Evolutionary conservation across 2,888 invertebrate species (phyloP).

Genomic region (Desoria tigrina): DNA sequence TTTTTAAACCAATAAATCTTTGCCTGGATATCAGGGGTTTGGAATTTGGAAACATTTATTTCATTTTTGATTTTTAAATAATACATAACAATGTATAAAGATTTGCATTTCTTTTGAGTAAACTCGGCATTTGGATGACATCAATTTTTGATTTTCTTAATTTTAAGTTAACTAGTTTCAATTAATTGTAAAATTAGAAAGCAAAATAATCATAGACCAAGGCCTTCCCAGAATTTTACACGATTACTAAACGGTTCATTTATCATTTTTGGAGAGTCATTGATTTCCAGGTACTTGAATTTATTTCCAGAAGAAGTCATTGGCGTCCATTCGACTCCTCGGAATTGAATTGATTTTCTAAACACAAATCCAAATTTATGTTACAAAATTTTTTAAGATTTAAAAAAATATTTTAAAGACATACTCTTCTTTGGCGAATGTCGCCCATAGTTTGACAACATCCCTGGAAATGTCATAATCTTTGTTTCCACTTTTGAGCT

Average conservation of each 20-base stretch:
- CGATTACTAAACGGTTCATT: conserved; percentile 40
- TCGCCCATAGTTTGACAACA: conserved; percentile 33
- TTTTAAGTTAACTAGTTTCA: too few relatives aligned
- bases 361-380: not conserved
- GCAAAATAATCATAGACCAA: conserved; percentile 22
- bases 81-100: too few relatives aligned
- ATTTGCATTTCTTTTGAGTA: too few relatives aligned
- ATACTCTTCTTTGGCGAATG: conserved; percentile 38
- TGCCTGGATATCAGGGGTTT: too few relatives aligned
- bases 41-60: too few relatives aligned
- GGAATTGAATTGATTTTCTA: conserved; percentile 27
- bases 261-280: conserved; percentile 26
- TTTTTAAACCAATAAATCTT: too few relatives aligned
- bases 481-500: conserved; percentile 9
- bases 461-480: conserved; percentile 36
- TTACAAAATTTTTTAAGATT: not conserved
- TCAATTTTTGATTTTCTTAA: too few relatives aligned
- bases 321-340: conserved; percentile 28
- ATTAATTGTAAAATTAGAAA: too few relatives aligned
- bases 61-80: too few relatives aligned
- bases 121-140: too few relatives aligned
- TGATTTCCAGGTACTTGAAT: conserved; percentile 31
- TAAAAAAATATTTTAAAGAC: not conserved
- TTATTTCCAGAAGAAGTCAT: conserved; percentile 14
- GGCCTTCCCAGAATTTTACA: conserved; percentile 36